These are phyloP conservation scores for Trachymyrmex septentrionalis DNA, from an alignment of 1,140 invertebrate species.

Conservation along the genomic window DNA sequence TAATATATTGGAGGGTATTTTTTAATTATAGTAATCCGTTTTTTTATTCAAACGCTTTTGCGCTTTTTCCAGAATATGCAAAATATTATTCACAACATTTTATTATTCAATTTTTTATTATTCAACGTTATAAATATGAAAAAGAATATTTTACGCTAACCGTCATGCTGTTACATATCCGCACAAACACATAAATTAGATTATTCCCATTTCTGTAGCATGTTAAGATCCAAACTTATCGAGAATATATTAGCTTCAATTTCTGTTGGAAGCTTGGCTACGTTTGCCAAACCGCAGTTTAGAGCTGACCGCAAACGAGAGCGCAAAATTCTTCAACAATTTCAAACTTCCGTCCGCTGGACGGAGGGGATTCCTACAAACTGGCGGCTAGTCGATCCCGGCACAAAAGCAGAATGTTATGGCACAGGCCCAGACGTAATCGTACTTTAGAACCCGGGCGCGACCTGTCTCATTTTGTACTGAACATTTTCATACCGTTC, in stretches of 20 bases:
- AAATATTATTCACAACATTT: not conserved
- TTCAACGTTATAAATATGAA: not conserved
- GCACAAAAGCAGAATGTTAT: slow-evolving; percentile 63
- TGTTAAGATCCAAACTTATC: slow-evolving; percentile 7
- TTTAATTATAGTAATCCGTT: not conserved
- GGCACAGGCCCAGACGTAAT: slow-evolving; percentile 60
- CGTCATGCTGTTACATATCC: not conserved
- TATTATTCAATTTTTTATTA: slow-evolving; percentile 2
- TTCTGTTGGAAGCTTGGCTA: not conserved
- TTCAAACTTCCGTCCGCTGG: slow-evolving; percentile 13
- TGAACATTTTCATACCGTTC: slow-evolving; percentile 64
- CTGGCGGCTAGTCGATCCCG: slow-evolving; percentile 35
- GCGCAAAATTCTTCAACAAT: slow-evolving; percentile 57
- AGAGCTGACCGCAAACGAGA: not conserved
- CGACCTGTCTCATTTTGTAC: slow-evolving; percentile 63
- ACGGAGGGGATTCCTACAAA: slow-evolving; percentile 24
- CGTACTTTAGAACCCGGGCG: slow-evolving; percentile 50
- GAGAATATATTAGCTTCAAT: slow-evolving; percentile 30
- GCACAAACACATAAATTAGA: slow-evolving; percentile 1
- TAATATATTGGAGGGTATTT: not conserved
- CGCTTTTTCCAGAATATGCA: not conserved
- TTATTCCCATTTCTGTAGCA: not conserved
- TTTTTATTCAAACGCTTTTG: not conserved
- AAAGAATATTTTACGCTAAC: not conserved
- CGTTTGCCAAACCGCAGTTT: slow-evolving; percentile 16